Base-by-base conservation (phyloP, 2,888 invertebrate species). In the Branchellion lobata region DNA sequence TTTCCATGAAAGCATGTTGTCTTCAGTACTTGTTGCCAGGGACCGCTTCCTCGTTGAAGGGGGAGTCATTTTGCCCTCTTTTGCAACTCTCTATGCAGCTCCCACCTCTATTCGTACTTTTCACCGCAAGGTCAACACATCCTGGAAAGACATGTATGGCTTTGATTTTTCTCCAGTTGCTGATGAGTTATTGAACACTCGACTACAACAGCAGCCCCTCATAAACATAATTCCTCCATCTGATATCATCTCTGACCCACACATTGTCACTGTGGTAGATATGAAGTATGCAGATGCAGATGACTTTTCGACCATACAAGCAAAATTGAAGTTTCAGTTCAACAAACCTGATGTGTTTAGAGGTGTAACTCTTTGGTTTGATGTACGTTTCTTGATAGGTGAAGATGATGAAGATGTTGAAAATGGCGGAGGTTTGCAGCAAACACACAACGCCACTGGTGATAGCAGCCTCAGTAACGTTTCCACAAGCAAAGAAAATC, bases 301-400 rank as follows among this genome's bases (percentile, higher is more conserved):
- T 8, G 86, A 87, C 57, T 3, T 82, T 18, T 29, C 27, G 0
- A 73, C 31, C 27, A 81, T 84, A 14, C 75, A 40, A 11, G 79
- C 81, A 11, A 83, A 79, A 31, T 81, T 86, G 47, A 80, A 81
- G 3, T 87, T 86, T 82, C 76, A 82, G 8, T 80, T 86, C 27
- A 79, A 80, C 0, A 83, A 83, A 33, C 79, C 84, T 18, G 82
- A 84, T 36, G 81, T 83, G n/a, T 71, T 87, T 1, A 86, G 86
- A 82, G 87, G 86, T 0, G 86, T 87, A 84, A 86, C 85, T 0
- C 82, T 84, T 27, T 87, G 87, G 87, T 87, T 87, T 82, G 85
- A 86, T 83, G 85, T 85, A 14, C n/a, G 24, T 34, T 77, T 77
- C n/a, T 18, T 14, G 2, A 5, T 33, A 14, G 40, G 8, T 21